Evolutionary conservation across 2,113 vertebrate genomes (phyloP).

Genomic region (Periophthalmus modestus): DNA sequence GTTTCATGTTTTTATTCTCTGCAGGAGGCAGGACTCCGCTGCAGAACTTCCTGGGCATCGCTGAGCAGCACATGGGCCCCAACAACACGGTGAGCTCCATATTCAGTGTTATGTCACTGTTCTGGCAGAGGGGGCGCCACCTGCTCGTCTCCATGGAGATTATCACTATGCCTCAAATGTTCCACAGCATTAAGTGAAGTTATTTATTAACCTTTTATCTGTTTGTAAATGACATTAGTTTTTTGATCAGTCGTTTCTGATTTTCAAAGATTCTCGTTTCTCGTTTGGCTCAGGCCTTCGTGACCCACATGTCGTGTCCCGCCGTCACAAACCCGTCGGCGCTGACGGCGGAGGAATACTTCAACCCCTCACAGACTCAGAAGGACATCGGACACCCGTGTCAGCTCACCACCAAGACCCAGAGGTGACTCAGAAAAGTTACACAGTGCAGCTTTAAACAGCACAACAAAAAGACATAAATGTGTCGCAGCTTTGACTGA

Average conservation of each 20-base stretch:
- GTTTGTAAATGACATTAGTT: too few species aligned
- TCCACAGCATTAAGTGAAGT: too few species aligned
- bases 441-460: too few species aligned
- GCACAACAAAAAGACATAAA: too few species aligned
- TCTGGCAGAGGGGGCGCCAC: not conserved
- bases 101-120: not conserved
- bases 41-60: slow-evolving; percentile 96
- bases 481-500: too few species aligned
- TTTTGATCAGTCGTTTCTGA: too few species aligned
- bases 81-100: slow-evolving; percentile 87
- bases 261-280: too few species aligned
- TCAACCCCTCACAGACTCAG: slow-evolving; percentile 86
- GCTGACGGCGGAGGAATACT: slow-evolving; percentile 96
- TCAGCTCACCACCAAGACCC: slow-evolving; percentile 97
- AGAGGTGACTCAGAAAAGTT: slow-evolving; percentile 81
- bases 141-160: too few species aligned
- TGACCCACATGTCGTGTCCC: slow-evolving; percentile 89
- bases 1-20: not conserved
- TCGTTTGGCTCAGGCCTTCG: slow-evolving; percentile 79
- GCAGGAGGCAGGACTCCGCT: slow-evolving; percentile 93
- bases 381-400: slow-evolving; percentile 93
- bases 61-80: slow-evolving; percentile 94
- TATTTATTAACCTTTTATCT: too few species aligned
- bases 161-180: too few species aligned
- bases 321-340: slow-evolving; percentile 86